phyloP scores from a whole-genome alignment of 1,140 invertebrate species.

The Nilaparvata lugens region DNA sequence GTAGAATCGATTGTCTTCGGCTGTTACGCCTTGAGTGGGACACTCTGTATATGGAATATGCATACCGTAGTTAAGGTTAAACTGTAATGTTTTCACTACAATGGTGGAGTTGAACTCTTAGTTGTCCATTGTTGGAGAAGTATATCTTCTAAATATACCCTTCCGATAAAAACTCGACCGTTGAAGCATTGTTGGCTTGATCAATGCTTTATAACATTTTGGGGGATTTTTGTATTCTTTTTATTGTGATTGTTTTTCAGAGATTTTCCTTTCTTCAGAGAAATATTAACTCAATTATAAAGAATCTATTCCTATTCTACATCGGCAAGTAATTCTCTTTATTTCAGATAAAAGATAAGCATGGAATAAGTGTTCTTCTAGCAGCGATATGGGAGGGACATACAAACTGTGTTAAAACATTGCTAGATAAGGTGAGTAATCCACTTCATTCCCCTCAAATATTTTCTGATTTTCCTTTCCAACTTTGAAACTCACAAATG shows the following conservation, averaged over 20 bases:
- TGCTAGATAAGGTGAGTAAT: constrained; percentile 69
- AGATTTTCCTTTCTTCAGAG: background rate
- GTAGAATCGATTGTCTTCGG: too few relatives aligned
- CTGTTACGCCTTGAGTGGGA: too few relatives aligned
- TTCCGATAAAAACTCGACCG: background rate
- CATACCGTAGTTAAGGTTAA: too few relatives aligned
- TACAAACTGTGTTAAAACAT: constrained; percentile 76
- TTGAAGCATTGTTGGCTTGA: background rate
- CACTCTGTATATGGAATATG: too few relatives aligned
- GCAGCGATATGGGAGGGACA: constrained; percentile 96
- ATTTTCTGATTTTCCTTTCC: too few relatives aligned
- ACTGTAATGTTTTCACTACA: too few relatives aligned
- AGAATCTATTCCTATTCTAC: constrained; percentile 13
- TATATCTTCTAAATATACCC: background rate
- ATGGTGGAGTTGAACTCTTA: too few relatives aligned
- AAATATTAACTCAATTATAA: background rate
- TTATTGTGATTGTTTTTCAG: background rate
- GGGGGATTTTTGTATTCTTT: too few relatives aligned
- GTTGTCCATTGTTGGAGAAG: too few relatives aligned
- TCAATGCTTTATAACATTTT: background rate
- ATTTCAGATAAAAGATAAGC: constrained; percentile 74
- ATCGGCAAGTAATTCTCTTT: constrained; percentile 23
- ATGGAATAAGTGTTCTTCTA: constrained; percentile 84
- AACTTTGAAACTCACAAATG: too few relatives aligned
- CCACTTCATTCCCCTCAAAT: too few relatives aligned